Conservation (phyloP, 2,797 vertebrate species). For the Enoplosus armatus region DNA sequence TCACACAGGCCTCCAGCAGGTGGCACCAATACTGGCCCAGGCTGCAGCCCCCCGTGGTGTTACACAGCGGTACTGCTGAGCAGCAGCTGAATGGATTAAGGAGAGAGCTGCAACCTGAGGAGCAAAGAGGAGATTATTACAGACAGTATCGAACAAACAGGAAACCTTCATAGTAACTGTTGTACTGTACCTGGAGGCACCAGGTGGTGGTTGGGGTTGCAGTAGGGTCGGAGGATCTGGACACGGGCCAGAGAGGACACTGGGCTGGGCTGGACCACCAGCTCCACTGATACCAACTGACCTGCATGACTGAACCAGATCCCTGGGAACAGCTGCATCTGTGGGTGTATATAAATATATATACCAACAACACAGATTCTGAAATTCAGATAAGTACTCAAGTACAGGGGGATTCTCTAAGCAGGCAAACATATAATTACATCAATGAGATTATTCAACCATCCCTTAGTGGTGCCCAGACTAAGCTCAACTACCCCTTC, state of each 20-base stretch:
- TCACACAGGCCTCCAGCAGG: constrained; percentile 83
- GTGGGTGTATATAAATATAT: constrained; percentile 12
- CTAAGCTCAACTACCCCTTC: background rate
- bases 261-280: constrained; percentile 79
- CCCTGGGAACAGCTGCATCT: constrained; percentile 89
- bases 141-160: background rate
- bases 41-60: constrained; percentile 86
- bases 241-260: constrained; percentile 74
- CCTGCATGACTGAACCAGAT: constrained; percentile 88
- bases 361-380: background rate
- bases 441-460: background rate
- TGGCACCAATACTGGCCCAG: constrained; percentile 87
- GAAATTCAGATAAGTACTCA: background rate
- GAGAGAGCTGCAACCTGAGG: constrained; percentile 83
- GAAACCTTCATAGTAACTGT: background rate
- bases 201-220: constrained; percentile 83
- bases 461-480: background rate
- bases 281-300: constrained; percentile 79
- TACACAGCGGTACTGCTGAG: constrained; percentile 80
- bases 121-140: constrained; percentile 7
- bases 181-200: constrained; percentile 83
- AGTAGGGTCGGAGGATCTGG: constrained; percentile 87
- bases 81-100: constrained; percentile 87
- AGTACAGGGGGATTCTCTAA: background rate
- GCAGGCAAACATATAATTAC: background rate